Conservation (phyloP, 1,140 invertebrate species). For the Penaeus vannamei region DNA sequence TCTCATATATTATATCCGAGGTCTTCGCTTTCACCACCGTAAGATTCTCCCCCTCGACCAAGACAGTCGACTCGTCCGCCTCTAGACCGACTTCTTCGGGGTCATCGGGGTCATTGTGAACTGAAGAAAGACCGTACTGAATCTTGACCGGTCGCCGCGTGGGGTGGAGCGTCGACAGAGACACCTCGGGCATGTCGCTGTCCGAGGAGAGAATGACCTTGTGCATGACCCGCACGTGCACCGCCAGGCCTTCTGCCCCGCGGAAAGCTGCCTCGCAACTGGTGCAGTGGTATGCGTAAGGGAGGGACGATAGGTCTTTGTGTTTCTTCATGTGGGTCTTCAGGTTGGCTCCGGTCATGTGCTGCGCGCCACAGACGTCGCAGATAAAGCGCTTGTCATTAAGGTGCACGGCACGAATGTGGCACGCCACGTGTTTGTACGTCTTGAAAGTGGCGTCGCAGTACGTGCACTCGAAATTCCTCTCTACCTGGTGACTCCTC, state of each 20-base stretch:
- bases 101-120: neutral
- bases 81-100: neutral
- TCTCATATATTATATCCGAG: too few species aligned
- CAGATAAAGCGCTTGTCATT: conserved; percentile 55
- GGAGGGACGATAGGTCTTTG: neutral
- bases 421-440: conserved; percentile 56
- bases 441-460: conserved; percentile 53
- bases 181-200: neutral
- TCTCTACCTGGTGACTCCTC: conserved; percentile 16
- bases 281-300: conserved; percentile 18
- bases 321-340: conserved; percentile 43
- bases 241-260: conserved; percentile 20
- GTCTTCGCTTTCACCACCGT: neutral
- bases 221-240: conserved; percentile 41
- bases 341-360: conserved; percentile 53
- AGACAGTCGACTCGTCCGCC: neutral
- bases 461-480: conserved; percentile 47
- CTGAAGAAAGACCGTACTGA: neutral
- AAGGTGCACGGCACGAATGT: conserved; percentile 50
- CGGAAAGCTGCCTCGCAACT: conserved; percentile 32
- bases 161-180: conserved; percentile 12
- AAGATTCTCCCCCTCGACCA: conserved; percentile 37
- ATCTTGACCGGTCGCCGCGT: conserved; percentile 24
- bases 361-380: conserved; percentile 41
- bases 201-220: neutral